These are phyloP conservation scores for Platyrinchus mystaceus DNA, from an alignment of 2,797 vertebrate species.

Conservation along the genomic window DNA sequence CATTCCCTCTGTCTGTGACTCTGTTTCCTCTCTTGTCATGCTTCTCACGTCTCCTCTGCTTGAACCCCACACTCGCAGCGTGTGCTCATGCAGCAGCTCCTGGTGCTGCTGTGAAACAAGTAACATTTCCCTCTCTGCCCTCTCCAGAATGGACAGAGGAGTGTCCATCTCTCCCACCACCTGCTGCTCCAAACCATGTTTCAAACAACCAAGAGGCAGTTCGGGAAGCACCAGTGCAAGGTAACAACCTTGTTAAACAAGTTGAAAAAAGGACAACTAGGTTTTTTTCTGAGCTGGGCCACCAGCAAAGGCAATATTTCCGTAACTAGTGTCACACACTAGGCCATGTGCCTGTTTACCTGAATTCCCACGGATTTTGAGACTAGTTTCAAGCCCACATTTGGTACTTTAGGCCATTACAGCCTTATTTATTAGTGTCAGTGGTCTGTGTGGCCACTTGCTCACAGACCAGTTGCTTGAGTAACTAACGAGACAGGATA, in stretches of 20 bases:
- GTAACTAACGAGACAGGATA: background rate
- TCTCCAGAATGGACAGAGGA: conserved; percentile 95
- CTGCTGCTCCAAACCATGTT: conserved; percentile 84
- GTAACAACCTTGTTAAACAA: conserved; percentile 70
- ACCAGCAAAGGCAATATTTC: background rate
- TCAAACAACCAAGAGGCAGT: conserved; percentile 89
- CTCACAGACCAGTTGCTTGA: background rate
- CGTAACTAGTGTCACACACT: background rate
- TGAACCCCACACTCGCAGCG: background rate
- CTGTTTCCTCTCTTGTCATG: background rate
- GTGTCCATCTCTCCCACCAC: conserved; percentile 83
- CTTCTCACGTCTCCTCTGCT: background rate
- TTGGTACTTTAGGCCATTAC: background rate
- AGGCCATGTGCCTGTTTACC: background rate
- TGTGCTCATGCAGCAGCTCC: background rate
- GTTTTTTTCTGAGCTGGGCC: background rate
- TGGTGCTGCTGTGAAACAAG: background rate
- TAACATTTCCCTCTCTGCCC: conserved; percentile 43
- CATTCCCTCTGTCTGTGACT: background rate
- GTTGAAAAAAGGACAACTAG: background rate
- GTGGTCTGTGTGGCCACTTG: background rate
- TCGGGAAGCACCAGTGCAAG: conserved; percentile 86
- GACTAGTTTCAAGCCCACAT: background rate
- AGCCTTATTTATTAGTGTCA: background rate
- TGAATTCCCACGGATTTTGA: background rate